Evolutionary conservation across 2,888 invertebrate genomes (phyloP), one percentile per base, ranked within the genome.

Genomic region (Geotrupes spiniger): DNA sequence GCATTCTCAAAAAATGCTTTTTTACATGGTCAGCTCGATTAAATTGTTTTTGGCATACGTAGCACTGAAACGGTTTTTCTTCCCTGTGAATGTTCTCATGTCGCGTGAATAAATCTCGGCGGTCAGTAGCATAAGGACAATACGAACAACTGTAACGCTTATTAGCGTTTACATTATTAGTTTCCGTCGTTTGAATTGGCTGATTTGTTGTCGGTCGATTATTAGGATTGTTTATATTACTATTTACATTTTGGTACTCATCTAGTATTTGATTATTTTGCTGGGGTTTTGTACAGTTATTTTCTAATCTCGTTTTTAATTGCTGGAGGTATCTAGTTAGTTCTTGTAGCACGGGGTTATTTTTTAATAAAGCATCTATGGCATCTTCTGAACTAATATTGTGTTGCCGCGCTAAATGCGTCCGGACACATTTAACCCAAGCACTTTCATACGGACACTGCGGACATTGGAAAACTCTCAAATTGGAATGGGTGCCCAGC

Each of bases 1-100:
- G 93, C 90, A 94, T 93, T 58, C 93, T 79, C 57, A 92, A 76
- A 65, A 93, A 93, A 72, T 94, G 93, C 66, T 94, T 94, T 74
- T 94, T 94, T 36, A 94, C 93, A 70, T 94, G 93, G 73, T 94
- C 93, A 28, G 93, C 93, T 42, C 93, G 81, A 73, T 93, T 94
- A 76, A 94, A 94, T 71, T 92, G 91, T 73, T 93, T 92, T 69
- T 87, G 84, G 69, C 93, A 93, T 25, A 92, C 85, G 70, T 93
- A 93, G 72, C 93, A 94, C 69, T 92, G 91, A 70, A 93, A 94
- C 4, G 93, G 93, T 69, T 94, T 93, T 69, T 93, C 92, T 69
- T 92, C 92, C 61, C 92, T 83, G 69, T 94, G 94, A 56, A 93
- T 94, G 71, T 92, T 93, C 74, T 93, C 92, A 72, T 94, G 93